Percentiles rank a stretch among this genome's conserved stretches.
These are phyloP conservation scores for Aricia artaxerxes DNA, from an alignment of 2,888 invertebrate species.

Conservation along the genomic window DNA sequence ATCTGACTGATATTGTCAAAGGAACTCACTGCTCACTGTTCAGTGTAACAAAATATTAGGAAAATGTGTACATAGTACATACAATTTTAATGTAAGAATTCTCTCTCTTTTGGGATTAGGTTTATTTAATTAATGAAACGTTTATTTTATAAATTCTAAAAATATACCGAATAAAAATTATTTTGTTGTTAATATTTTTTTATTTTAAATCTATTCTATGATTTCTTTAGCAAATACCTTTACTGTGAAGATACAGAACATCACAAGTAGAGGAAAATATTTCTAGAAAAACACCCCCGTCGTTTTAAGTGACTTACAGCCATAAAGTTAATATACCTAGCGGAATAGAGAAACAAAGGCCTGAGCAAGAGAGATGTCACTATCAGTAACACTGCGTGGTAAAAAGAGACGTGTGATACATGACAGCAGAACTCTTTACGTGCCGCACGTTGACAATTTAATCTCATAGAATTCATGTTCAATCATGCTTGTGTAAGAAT, in stretches of 20 bases:
- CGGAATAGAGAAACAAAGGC: too few relatives aligned
- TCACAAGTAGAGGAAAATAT: not conserved
- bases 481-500: too few relatives aligned
- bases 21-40: conserved; percentile 12
- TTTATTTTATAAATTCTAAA: not conserved
- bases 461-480: too few relatives aligned
- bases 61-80: conserved; percentile 11
- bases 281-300: not conserved
- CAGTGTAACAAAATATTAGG: conserved; percentile 16
- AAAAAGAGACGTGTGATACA: too few relatives aligned
- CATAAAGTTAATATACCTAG: too few relatives aligned
- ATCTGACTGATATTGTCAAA: conserved; percentile 6
- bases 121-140: conserved; percentile 7
- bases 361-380: too few relatives aligned
- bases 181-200: not conserved
- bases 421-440: too few relatives aligned
- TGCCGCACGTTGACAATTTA: too few relatives aligned
- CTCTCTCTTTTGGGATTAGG: conserved; percentile 32
- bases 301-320: not conserved
- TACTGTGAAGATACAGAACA: too few relatives aligned
- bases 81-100: conserved; percentile 21
- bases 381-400: too few relatives aligned
- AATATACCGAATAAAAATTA: not conserved
- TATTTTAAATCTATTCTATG: not conserved
- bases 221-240: too few relatives aligned